Evolutionary conservation across 2,888 invertebrate species (phyloP), one percentile per base, ranked within the genome.

Genomic region (Hanleya hanleyi): DNA sequence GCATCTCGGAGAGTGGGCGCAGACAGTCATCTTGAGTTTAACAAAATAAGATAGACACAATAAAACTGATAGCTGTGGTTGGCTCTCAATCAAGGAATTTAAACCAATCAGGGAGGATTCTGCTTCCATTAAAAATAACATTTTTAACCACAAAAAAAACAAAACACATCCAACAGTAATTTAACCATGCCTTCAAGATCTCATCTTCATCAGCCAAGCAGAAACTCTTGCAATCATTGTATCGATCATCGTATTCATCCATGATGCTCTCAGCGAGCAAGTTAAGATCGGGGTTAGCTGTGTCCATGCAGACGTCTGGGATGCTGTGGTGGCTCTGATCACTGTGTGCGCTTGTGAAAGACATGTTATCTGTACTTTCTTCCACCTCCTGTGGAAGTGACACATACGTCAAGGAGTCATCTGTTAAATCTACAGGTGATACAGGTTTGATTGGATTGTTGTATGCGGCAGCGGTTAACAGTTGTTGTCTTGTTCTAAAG

Each of bases 121-220:
- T n/a, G n/a, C n/a, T n/a, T n/a, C n/a, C n/a, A n/a, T n/a, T n/a
- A n/a, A n/a, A n/a, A n/a, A n/a, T n/a, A n/a, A n/a, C n/a, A n/a
- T n/a, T n/a, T n/a, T n/a, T n/a, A n/a, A n/a, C n/a, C n/a, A n/a
- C n/a, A n/a, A n/a, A n/a, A n/a, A n/a, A n/a, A n/a, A n/a, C n/a
- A n/a, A n/a, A n/a, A n/a, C n/a, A n/a, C n/a, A n/a, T n/a, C n/a
- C n/a, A n/a, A n/a, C n/a, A n/a, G n/a, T n/a, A n/a, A n/a, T n/a
- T n/a, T n/a, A n/a, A n/a, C n/a, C 37, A 47, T 78, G 89, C 90
- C 87, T 88, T 84, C 33, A 90, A 73, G 7, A 75, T 70, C 81
- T 90, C 90, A 65, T 85, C 83, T 29, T 89, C 89, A 83, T 90
- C 86, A 36, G 88, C 83, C 26, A 90, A 78, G 4, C 88, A 76